A percentile compares a stretch with the other conserved stretches of the same genome.
These are phyloP conservation scores for Ceriagrion tenellum DNA, from an alignment of 2,888 invertebrate species.

Conservation along the genomic window DNA sequence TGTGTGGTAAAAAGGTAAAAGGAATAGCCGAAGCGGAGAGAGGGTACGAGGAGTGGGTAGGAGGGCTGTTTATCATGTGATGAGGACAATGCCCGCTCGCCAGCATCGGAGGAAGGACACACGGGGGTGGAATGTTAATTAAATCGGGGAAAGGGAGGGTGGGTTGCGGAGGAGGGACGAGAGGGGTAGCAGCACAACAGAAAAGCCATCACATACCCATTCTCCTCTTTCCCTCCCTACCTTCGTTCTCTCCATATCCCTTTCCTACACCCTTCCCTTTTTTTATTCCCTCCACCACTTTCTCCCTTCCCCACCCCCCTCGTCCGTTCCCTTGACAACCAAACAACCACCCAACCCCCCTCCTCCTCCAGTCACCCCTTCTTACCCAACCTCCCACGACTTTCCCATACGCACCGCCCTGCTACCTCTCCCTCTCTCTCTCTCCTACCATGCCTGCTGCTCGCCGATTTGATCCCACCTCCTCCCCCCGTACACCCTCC, in stretches of 20 bases:
- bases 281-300: neutral
- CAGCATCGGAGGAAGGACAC: conserved; percentile 35
- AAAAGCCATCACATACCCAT: conserved; percentile 28
- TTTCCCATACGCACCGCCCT: neutral
- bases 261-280: neutral
- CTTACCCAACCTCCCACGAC: neutral
- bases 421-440: neutral
- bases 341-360: neutral
- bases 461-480: no score
- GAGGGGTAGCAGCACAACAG: neutral
- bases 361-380: neutral
- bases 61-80: conserved; percentile 23
- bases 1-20: neutral
- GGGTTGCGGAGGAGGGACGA: neutral
- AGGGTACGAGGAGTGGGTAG: neutral
- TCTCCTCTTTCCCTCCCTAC: neutral
- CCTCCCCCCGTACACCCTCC: no score
- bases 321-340: neutral
- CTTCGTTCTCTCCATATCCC: neutral
- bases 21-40: neutral
- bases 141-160: neutral
- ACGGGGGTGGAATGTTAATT: conserved; percentile 30
- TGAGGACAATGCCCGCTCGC: conserved; percentile 26
- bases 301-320: no score
- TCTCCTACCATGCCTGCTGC: no score